Evolutionary conservation across 2,113 vertebrate species (phyloP), one percentile per base, ranked within the genome.

Genomic region (Callospermophilus lateralis): DNA sequence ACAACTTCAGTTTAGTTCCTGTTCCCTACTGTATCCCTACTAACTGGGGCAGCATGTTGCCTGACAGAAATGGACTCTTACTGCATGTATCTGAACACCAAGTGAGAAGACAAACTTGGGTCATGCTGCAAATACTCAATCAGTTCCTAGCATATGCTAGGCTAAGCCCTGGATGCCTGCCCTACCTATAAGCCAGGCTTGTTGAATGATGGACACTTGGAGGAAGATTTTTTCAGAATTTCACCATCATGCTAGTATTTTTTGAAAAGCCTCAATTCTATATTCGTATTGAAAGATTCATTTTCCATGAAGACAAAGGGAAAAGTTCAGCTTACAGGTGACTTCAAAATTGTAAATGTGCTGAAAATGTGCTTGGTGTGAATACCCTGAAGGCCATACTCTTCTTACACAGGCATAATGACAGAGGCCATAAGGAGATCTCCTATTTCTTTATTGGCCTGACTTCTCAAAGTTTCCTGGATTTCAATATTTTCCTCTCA

Each of bases 401-500:
- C 76, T 6, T 6, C n/a, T 84, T 63, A 90, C 3, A n/a, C 0
- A 30, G 63, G 39, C 67, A 74, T 67, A 73, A 73, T 34, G 74
- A 37, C 30, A 12, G 39, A 84, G 68, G 16, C 30, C 34, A 15
- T 37, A 39, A 72, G 37, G n/a, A 93, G 34, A 79, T 11, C 45
- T 39, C 8, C 32, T 55, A 81, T 81, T 81, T 83, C 73, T 88
- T 90, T 61, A 96, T 51, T 89, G 73, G 83, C 48, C 45, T 86
- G 37, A 93, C 79, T 80, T 93, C 55, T 83, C 32, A 24, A 73
- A 61, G 16, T 76, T 90, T 93, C 73, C 19, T 84, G 6, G 26
- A 91, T 96, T 86, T 94, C 37, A 90, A 91, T 19, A 58, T 26
- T 61, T 83, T 70, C 15, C 22, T 77, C 26, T 81, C 30, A 77